Percentiles rank a stretch among this genome's conserved stretches.
Conservation (phyloP, 1,140 invertebrate genomes). For the Atta texana region DNA sequence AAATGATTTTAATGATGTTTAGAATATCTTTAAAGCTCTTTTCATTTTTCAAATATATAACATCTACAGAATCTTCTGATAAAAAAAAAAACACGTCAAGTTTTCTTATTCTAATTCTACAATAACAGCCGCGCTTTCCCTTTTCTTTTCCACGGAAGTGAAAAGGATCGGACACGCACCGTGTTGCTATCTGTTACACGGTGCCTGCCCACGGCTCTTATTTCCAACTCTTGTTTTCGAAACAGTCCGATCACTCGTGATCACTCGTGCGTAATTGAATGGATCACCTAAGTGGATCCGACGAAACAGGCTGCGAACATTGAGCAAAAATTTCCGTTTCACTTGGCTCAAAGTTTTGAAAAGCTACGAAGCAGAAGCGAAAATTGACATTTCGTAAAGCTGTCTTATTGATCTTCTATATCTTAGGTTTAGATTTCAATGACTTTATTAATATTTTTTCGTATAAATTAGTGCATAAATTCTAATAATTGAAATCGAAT, state of each 20-base stretch:
- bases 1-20: background rate
- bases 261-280: constrained; percentile 71
- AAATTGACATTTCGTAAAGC: background rate
- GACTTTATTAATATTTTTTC: background rate
- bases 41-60: constrained; percentile 2
- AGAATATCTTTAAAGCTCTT: background rate
- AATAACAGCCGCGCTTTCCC: constrained; percentile 78
- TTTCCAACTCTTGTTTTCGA: constrained; percentile 75
- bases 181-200: constrained; percentile 71
- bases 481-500: background rate
- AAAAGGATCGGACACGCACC: constrained; percentile 73
- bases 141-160: constrained; percentile 81
- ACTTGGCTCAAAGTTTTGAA: background rate
- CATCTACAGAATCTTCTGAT: background rate
- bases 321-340: background rate
- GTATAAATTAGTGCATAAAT: background rate
- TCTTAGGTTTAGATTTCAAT: background rate
- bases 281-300: constrained; percentile 21
- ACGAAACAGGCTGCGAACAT: constrained; percentile 27
- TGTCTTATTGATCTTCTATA: constrained; percentile 7
- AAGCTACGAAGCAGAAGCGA: background rate
- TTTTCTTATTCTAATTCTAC: constrained; percentile 66
- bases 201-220: constrained; percentile 59
- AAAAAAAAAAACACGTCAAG: background rate
- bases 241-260: constrained; percentile 37